Evolutionary conservation across 2,888 invertebrate species (phyloP).

Genomic region (Mythimna lalbum): DNA sequence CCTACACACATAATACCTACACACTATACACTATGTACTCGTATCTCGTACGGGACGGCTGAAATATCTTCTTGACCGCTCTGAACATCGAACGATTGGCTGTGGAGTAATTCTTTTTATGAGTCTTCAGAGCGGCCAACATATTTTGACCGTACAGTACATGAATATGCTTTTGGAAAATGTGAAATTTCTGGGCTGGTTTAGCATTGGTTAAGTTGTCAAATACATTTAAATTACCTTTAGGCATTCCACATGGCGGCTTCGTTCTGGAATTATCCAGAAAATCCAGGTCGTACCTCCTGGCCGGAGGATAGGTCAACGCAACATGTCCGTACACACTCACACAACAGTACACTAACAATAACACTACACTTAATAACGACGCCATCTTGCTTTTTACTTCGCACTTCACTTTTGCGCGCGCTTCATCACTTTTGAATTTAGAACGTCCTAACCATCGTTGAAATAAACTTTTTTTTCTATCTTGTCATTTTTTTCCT

Average conservation of each 20-base stretch:
- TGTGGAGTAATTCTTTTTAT: no score
- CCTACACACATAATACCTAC: no score
- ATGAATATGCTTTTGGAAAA: no score
- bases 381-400: constrained; percentile 74
- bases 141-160: no score
- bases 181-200: no score
- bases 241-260: constrained; percentile 98
- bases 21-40: no score
- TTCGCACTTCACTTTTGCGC: constrained; percentile 49
- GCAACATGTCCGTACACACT: constrained; percentile 93
- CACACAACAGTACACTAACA: constrained; percentile 73
- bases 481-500: constrained; percentile 42
- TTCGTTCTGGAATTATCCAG: constrained; percentile 97
- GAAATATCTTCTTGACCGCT: no score
- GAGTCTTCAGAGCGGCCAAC: no score
- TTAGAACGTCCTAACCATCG: constrained; percentile 65
- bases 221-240: constrained; percentile 91
- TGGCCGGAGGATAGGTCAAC: constrained; percentile 96
- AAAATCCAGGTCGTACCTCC: constrained; percentile 97
- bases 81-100: no score
- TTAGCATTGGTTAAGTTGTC: not conserved
- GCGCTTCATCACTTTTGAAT: constrained; percentile 61
- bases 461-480: constrained; percentile 39
- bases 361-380: constrained; percentile 71
- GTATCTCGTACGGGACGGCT: no score